Evolutionary conservation across 2,113 vertebrate genomes (phyloP).

Genomic region (Uria aalge): DNA sequence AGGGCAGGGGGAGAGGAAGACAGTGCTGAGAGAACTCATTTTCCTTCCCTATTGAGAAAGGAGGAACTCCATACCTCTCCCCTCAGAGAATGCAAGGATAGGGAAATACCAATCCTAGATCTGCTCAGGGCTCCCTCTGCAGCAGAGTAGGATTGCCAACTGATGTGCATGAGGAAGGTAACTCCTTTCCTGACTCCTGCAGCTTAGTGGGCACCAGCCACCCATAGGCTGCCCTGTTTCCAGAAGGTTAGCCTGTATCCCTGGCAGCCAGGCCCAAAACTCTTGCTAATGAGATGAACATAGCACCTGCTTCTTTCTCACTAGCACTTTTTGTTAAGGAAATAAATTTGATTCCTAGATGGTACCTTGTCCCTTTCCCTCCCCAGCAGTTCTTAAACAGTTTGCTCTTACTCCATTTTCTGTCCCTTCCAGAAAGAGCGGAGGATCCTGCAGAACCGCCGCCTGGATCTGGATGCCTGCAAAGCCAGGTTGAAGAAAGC

Average conservation of each 20-base stretch:
- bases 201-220: not conserved
- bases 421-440: slow-evolving; percentile 83
- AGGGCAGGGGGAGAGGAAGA: not conserved
- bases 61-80: not conserved
- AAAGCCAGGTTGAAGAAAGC: slow-evolving; percentile 95
- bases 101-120: not conserved
- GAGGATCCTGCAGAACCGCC: slow-evolving; percentile 89
- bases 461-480: slow-evolving; percentile 92
- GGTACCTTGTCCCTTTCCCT: not conserved
- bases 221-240: not conserved
- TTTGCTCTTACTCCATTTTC: not conserved
- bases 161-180: not conserved
- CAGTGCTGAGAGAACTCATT: not conserved
- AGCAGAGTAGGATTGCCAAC: not conserved
- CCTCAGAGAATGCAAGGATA: not conserved
- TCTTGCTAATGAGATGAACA: not conserved
- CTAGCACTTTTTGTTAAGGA: not conserved
- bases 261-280: not conserved
- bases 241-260: not conserved
- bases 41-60: not conserved
- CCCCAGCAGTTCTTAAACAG: not conserved
- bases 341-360: not conserved
- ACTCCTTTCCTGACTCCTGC: not conserved
- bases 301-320: not conserved
- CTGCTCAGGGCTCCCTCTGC: not conserved